Evolutionary conservation across 2,113 vertebrate species (phyloP).

Genomic region (Holacanthus passer): DNA sequence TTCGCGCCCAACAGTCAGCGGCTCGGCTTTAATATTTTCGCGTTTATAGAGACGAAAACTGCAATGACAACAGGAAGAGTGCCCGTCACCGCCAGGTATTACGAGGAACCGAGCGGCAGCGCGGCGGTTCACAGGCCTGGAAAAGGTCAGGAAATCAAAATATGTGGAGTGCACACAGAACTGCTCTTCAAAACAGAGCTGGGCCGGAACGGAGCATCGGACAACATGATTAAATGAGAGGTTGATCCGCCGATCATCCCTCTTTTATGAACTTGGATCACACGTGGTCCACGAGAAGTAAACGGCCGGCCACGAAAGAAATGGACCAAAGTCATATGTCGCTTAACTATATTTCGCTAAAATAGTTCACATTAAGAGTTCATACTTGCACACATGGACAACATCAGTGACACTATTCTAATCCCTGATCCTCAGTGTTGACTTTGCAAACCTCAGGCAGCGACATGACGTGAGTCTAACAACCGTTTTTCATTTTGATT

Average conservation of each 20-base stretch:
- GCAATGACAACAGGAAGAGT: neutral
- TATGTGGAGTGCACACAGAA: slow-evolving; percentile 2
- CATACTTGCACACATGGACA: neutral
- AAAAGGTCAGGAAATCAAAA: slow-evolving; percentile 2
- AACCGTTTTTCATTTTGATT: slow-evolving; percentile 7
- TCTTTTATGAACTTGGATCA: slow-evolving; percentile 15
- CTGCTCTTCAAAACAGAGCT: neutral
- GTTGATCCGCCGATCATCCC: neutral
- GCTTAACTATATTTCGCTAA: neutral
- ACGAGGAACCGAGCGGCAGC: neutral
- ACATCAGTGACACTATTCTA: neutral
- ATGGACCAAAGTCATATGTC: neutral
- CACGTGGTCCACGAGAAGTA: neutral
- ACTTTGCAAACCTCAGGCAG: slow-evolving; percentile 9
- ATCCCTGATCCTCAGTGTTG: neutral
- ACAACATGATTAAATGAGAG: neutral
- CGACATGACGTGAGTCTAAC: slow-evolving; percentile 16
- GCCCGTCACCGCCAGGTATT: neutral
- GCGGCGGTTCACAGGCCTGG: neutral
- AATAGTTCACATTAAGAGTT: no score
- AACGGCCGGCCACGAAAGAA: neutral
- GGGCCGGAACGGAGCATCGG: neutral
- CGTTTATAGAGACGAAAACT: neutral
- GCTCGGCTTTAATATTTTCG: neutral
- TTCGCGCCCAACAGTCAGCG: neutral